Percentiles rank a stretch among this genome's conserved stretches.
These are phyloP conservation scores for Zoanthus sansibaricus DNA, from an alignment of 92 coral and sea anemone species.

Conservation along the genomic window DNA sequence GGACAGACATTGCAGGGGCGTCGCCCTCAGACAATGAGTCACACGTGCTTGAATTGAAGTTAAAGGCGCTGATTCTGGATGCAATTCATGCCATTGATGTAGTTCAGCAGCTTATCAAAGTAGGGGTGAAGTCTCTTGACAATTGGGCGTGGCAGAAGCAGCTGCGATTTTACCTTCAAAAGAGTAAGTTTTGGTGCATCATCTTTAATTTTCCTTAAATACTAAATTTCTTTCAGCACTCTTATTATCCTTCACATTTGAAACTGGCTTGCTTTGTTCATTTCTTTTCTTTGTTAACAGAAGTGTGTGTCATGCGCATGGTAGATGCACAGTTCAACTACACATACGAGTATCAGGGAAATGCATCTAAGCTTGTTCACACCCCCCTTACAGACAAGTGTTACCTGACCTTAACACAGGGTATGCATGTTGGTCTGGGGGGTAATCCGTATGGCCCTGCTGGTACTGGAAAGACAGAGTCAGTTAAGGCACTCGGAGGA, in stretches of 20 bases:
- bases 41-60: constrained; percentile 89
- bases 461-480: constrained; percentile 99
- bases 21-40: constrained; percentile 76
- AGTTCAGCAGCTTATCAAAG: constrained; percentile 84
- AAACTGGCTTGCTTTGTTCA: too few species aligned
- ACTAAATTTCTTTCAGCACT: too few species aligned
- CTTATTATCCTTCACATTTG: too few species aligned
- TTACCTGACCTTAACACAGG: constrained; percentile 98
- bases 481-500: constrained; percentile 98
- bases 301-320: constrained; percentile 89
- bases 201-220: neutral
- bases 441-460: constrained; percentile 99
- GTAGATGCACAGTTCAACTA: constrained; percentile 96
- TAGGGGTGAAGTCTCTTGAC: constrained; percentile 82
- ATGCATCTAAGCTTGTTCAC: constrained; percentile 97
- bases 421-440: constrained; percentile 99
- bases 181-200: constrained; percentile 51
- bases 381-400: constrained; percentile 99
- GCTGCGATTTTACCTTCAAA: constrained; percentile 87
- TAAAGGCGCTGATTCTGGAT: constrained; percentile 94
- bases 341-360: constrained; percentile 98
- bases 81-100: constrained; percentile 97
- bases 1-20: constrained; percentile 83
- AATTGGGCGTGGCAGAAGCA: constrained; percentile 99
- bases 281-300: constrained; percentile 46